Conservation (phyloP, 2,797 vertebrate species). For the Aselliscus stoliczkanus region DNA sequence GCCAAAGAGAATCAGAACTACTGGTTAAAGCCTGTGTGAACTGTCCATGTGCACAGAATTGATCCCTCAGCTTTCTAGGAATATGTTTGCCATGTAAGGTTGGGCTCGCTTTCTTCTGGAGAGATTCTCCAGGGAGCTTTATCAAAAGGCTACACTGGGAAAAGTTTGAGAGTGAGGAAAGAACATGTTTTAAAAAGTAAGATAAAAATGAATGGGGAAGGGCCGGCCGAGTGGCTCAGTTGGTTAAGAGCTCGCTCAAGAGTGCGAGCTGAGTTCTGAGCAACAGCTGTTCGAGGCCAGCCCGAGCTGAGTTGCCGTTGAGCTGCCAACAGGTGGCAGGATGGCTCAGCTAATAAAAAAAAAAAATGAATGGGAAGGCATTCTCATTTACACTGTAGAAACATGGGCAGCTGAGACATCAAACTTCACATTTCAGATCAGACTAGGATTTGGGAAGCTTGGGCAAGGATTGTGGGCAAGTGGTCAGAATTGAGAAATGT, state of each 20-base stretch:
- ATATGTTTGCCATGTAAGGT: too few species aligned
- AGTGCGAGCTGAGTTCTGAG: too few species aligned
- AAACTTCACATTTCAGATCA: not conserved
- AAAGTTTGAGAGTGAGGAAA: not conserved
- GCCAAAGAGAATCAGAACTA: not conserved
- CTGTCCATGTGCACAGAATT: not conserved
- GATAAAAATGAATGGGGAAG: not conserved
- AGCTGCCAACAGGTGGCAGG: too few species aligned
- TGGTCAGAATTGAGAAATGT: too few species aligned
- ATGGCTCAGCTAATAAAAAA: too few species aligned
- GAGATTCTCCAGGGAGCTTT: not conserved
- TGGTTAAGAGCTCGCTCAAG: too few species aligned
- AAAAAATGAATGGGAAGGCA: not conserved
- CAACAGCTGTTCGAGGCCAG: too few species aligned
- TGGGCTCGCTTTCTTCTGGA: not conserved
- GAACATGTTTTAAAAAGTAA: not conserved
- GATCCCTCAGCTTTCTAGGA: not conserved
- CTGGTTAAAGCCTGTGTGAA: not conserved
- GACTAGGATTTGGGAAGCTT: not conserved
- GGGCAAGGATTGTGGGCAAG: accelerated
- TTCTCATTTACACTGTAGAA: not conserved
- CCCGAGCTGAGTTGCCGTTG: too few species aligned
- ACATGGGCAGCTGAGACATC: not conserved
- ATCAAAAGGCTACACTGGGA: not conserved
- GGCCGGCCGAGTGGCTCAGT: too few species aligned